Evolutionary conservation across 1,140 invertebrate genomes (phyloP).

Genomic region (Gryon sp.): DNA sequence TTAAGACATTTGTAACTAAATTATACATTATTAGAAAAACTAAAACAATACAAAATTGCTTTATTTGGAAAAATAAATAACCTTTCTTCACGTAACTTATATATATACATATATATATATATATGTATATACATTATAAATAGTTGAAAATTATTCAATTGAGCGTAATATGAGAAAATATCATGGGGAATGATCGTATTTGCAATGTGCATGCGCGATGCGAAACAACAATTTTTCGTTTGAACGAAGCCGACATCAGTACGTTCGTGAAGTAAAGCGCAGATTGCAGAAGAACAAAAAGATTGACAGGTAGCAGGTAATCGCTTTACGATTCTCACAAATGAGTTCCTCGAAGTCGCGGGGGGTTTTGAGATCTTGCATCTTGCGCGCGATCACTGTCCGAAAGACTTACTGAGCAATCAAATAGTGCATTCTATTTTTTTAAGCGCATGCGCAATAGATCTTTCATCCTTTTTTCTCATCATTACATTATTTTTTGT

Average conservation of each 20-base stretch:
- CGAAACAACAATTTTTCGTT: constrained; percentile 63
- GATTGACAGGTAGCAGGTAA: constrained; percentile 60
- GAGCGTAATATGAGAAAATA: not conserved
- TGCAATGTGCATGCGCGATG: constrained; percentile 34
- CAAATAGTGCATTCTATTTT: too few relatives aligned
- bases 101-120: too few relatives aligned
- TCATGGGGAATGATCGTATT: not conserved
- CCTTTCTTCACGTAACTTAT: too few relatives aligned
- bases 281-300: constrained; percentile 56
- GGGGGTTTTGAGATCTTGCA: constrained; percentile 42
- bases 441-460: too few relatives aligned
- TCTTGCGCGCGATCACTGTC: constrained; percentile 20
- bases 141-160: constrained; percentile 2
- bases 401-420: too few relatives aligned
- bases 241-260: constrained; percentile 59
- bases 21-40: too few relatives aligned
- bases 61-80: too few relatives aligned
- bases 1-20: too few relatives aligned
- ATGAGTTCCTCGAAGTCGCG: constrained; percentile 70
- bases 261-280: constrained; percentile 40
- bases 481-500: too few relatives aligned
- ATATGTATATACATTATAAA: too few relatives aligned
- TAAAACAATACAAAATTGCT: too few relatives aligned
- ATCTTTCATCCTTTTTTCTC: too few relatives aligned
- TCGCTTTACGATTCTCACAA: constrained; percentile 72